Evolutionary conservation across 1,140 invertebrate genomes (phyloP), one percentile per base, ranked within the genome.

Genomic region (Drosophila arizonae): DNA sequence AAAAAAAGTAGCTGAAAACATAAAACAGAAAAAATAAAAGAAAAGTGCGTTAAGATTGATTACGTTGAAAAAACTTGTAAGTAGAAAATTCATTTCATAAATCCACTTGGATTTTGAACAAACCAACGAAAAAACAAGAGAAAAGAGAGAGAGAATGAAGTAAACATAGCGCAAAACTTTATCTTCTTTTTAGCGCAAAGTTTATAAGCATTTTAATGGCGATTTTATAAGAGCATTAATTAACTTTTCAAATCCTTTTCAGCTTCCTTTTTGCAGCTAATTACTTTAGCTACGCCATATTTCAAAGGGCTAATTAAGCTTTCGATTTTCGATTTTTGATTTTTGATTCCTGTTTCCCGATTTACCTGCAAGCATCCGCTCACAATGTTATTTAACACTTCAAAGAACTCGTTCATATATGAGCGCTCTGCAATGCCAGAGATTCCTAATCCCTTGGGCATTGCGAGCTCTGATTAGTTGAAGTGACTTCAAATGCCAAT

Each of bases 41-140:
- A 33, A 58, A 57, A 57, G 46, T 45, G 70, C 70, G 33, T 61
- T 41, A 69, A 69, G 71, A 73, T 73, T 73, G 71, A 73, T 69
- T 56, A 55, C 43, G 30, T 21, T 28, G 41, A 30, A 51, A 61
- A 46, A 61, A 61, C 13, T 68, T 60, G 10, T 11, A 11, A 26
- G 21, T 50, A 21, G 48, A 50, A 48, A 46, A 46, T 46, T 46
- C 43, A 17, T 46, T 46, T 17, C 43, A 46, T 46, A 46, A 46
- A 46, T 46, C 17, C 43, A 46, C 43, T 15, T 17, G 15, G 11
- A 45, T 15, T n/a, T 6, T 30, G 0, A 15, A 48, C 43, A 26
- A 45, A 45, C 17, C 17, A 17, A 17, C 17, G 17, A 9, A 30
- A 54, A 54, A 30, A n/a, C 0, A 33, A 15, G 15, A 28, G 10